Base-by-base conservation (phyloP, 2,797 vertebrate genomes). In the Austrolebias charrua region DNA sequence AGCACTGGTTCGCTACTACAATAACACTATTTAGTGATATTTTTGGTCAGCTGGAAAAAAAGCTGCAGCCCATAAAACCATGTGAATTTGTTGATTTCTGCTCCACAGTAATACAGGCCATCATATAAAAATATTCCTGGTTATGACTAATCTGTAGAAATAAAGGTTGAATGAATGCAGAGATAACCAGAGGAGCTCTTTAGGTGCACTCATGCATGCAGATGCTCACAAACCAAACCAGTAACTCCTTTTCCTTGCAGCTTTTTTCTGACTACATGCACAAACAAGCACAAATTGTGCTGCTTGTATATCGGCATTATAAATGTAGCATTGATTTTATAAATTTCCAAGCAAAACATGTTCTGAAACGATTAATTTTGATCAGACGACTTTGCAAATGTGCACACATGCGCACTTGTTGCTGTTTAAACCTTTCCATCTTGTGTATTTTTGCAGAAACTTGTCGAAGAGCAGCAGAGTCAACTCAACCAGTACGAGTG, bases 401-500 rank as follows among this genome's bases (percentile, higher is more conserved):
- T 28, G 6, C 1, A 24, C 4, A 18, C 11, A 14, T 5, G 16
- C 12, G 15, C 52, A 50, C 18, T 24, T 40, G 15, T 14, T 45
- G 60, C 54, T 56, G 12, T 43, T 43, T 19, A 53, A 67, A 13
- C 20, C 15, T 16, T 19, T 9, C 40, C 0, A 0, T 60, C 11
- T 24, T 24, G 8, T 50, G 29, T 3, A 6, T 49, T 4, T 18
- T 78, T 59, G 1, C 87, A 98, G 95, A 94, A 83, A 66, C 70
- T 95, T 35, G 90, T 93, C 5, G 92, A 94, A 81, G 94, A 94
- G 58, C 85, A 67, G 81, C 94, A 94, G 73, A 94, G 91, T 69
- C 87, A 94, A 70, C 82, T 84, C 9, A 88, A 88, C 86, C 90
- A 94, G 73, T 87, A 90, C 28, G 92, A 94, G 50, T 82, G 89